Percentiles rank a stretch among this genome's conserved stretches.
Evolutionary conservation across 2,888 invertebrate genomes (phyloP).

Genomic region (Drosophila atripex): DNA sequence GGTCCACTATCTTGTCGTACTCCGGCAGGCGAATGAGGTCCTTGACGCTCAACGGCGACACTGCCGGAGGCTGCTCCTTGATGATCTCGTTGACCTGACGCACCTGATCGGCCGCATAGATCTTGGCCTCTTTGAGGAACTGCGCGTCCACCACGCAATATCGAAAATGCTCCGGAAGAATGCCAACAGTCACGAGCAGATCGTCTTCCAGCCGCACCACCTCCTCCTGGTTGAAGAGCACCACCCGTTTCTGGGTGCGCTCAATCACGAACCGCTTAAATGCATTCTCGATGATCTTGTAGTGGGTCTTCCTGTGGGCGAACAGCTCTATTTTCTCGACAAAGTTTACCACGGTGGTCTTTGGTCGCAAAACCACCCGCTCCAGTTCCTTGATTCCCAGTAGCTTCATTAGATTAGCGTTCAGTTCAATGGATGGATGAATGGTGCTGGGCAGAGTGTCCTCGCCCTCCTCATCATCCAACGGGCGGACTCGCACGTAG

Average conservation of each 20-base stretch:
- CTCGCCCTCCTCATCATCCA: constrained; percentile 66
- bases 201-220: constrained; percentile 82
- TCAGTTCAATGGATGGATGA: constrained; percentile 82
- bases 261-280: constrained; percentile 83
- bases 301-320: constrained; percentile 81
- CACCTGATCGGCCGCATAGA: constrained; percentile 82
- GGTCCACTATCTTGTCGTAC: constrained; percentile 81
- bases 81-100: constrained; percentile 85
- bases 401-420: constrained; percentile 82
- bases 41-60: constrained; percentile 76
- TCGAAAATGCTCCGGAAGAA: constrained; percentile 82
- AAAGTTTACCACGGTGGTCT: constrained; percentile 82
- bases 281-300: constrained; percentile 82
- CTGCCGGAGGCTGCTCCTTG: constrained; percentile 67
- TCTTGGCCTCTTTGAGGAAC: constrained; percentile 82
- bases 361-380: constrained; percentile 80
- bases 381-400: constrained; percentile 81
- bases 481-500: constrained; percentile 77
- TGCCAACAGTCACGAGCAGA: constrained; percentile 80
- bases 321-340: constrained; percentile 83
- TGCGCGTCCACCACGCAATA: constrained; percentile 83
- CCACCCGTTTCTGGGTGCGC: constrained; percentile 75
- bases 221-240: constrained; percentile 83
- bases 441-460: constrained; percentile 78
- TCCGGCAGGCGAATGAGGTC: constrained; percentile 81